These are phyloP conservation scores for Diplodus sargus DNA, from an alignment of 2,797 vertebrate species.

Conservation along the genomic window DNA sequence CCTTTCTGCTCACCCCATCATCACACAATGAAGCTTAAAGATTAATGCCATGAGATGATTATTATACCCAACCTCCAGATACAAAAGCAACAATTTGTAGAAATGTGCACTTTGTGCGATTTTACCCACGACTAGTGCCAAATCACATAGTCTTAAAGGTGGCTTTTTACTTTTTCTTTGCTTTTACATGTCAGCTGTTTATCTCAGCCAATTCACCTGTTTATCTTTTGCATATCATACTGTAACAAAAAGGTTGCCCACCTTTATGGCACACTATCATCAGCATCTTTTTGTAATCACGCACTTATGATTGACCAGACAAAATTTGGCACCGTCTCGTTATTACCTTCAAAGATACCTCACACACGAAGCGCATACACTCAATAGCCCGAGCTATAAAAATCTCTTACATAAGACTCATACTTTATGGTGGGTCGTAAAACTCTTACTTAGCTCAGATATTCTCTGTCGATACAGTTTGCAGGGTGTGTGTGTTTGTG, in stretches of 20 bases:
- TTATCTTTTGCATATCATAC: background rate
- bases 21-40: background rate
- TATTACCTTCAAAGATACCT: background rate
- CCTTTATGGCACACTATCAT: background rate
- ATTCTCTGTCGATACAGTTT: background rate
- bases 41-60: background rate
- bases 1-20: background rate
- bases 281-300: background rate
- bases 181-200: background rate
- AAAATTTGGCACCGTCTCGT: background rate
- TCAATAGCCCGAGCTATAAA: conserved; percentile 42
- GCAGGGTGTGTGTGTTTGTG: background rate
- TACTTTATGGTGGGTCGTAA: conserved; percentile 61
- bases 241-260: background rate
- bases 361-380: background rate
- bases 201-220: background rate
- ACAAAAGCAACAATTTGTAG: too few relatives aligned
- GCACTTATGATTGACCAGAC: conserved; percentile 12
- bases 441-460: conserved; percentile 33
- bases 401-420: conserved; percentile 42
- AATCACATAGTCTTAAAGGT: too few relatives aligned
- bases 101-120: too few relatives aligned
- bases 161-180: too few relatives aligned
- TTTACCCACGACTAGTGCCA: background rate
- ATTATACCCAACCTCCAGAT: too few relatives aligned